These are phyloP conservation scores for Heteractis magnifica DNA, from an alignment of 92 coral and sea anemone species.

Conservation along the genomic window DNA sequence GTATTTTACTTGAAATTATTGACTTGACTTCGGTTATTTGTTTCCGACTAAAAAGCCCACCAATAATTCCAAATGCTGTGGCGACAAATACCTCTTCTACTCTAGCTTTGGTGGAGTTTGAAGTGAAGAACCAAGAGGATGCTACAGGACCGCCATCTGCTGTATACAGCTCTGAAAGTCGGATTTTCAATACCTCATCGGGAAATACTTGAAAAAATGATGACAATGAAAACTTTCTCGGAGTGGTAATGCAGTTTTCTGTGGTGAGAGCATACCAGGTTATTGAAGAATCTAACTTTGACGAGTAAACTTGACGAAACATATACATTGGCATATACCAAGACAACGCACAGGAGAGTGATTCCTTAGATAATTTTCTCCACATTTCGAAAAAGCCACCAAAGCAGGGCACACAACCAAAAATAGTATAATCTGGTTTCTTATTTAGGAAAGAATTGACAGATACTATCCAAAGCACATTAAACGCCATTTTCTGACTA, in stretches of 20 bases:
- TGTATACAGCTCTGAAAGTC: neutral
- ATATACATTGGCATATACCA: neutral
- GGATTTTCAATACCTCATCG: too few species aligned
- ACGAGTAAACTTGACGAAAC: constrained; percentile 29
- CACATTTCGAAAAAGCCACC: constrained; percentile 10
- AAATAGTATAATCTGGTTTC: constrained; percentile 33
- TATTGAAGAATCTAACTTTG: constrained; percentile 1
- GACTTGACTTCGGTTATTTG: neutral
- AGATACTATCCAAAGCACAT: neutral
- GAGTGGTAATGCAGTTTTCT: constrained; percentile 6
- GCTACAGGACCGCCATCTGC: neutral
- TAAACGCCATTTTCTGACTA: neutral
- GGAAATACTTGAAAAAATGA: too few species aligned
- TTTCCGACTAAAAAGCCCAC: neutral
- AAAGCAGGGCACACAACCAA: neutral
- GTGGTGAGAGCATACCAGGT: constrained; percentile 29
- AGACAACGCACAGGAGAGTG: neutral
- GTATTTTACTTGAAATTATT: neutral
- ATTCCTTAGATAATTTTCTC: neutral
- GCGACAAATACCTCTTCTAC: neutral
- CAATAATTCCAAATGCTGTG: neutral
- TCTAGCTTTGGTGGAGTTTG: neutral
- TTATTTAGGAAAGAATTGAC: neutral
- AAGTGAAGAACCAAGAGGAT: neutral
- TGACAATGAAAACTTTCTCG: neutral